Conservation (phyloP, 1,140 invertebrate species). For the Drosophila pruinosa region DNA sequence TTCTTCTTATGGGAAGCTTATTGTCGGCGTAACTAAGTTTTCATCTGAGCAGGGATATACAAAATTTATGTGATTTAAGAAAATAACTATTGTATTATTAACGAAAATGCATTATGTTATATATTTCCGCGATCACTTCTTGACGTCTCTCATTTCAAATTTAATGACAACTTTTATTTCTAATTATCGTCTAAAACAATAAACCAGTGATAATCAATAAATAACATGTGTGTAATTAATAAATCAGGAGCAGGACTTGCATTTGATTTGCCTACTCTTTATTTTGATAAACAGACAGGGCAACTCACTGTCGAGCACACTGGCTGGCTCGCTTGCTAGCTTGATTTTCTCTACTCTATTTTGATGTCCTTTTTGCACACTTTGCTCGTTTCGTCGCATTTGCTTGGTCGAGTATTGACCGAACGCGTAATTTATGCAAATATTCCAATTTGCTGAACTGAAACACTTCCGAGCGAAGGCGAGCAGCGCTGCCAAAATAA, state of each 20-base stretch:
- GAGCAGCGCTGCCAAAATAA: constrained; percentile 52
- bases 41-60: too few relatives aligned
- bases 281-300: not conserved
- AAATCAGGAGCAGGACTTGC: too few relatives aligned
- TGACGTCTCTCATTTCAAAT: too few relatives aligned
- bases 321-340: not conserved
- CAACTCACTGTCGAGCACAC: not conserved
- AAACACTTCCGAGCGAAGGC: constrained; percentile 29
- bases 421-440: constrained; percentile 59
- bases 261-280: not conserved
- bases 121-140: too few relatives aligned
- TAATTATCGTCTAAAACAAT: too few relatives aligned
- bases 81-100: too few relatives aligned
- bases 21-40: not conserved
- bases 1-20: not conserved
- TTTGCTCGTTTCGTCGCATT: not conserved
- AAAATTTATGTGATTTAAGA: too few relatives aligned
- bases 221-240: too few relatives aligned
- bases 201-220: too few relatives aligned
- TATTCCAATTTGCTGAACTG: constrained; percentile 54
- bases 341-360: not conserved
- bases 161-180: too few relatives aligned
- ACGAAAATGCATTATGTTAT: too few relatives aligned
- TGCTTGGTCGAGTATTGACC: constrained; percentile 25
- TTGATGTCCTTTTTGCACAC: not conserved